Conservation (phyloP, 2,888 invertebrate genomes). For the Cataglyphis albicans region DNA sequence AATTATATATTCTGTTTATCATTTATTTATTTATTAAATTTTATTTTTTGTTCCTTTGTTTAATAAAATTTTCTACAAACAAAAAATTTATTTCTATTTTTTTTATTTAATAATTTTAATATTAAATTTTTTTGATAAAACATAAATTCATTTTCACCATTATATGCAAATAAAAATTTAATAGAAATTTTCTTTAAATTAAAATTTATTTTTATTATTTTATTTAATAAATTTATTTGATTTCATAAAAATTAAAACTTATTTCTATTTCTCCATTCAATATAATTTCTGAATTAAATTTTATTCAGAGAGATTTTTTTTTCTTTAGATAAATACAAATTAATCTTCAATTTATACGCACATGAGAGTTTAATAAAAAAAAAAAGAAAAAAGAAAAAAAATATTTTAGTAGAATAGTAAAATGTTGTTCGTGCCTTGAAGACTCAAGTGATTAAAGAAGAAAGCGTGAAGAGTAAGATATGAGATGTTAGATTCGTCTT, state of each 20-base stretch:
- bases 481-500: background rate
- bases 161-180: background rate
- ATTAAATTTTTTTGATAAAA: background rate
- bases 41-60: too few relatives aligned
- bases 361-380: background rate
- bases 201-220: too few relatives aligned
- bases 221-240: too few relatives aligned
- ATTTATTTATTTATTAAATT: too few relatives aligned
- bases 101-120: background rate
- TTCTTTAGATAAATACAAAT: background rate
- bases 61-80: too few relatives aligned
- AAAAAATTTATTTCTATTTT: background rate
- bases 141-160: background rate
- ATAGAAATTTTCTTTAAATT: background rate
- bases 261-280: background rate
- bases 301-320: background rate
- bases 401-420: background rate
- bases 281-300: background rate
- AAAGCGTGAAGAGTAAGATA: conserved; percentile 37
- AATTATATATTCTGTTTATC: too few relatives aligned
- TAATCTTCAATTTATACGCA: background rate
- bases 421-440: conserved; percentile 9
- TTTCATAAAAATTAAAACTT: background rate
- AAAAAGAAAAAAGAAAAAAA: background rate
- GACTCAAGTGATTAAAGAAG: conserved; percentile 11